Percentiles rank a stretch among this genome's conserved stretches.
These are phyloP conservation scores for Monoplex corrugatus DNA, from an alignment of 2,888 invertebrate genomes.

Conservation along the genomic window DNA sequence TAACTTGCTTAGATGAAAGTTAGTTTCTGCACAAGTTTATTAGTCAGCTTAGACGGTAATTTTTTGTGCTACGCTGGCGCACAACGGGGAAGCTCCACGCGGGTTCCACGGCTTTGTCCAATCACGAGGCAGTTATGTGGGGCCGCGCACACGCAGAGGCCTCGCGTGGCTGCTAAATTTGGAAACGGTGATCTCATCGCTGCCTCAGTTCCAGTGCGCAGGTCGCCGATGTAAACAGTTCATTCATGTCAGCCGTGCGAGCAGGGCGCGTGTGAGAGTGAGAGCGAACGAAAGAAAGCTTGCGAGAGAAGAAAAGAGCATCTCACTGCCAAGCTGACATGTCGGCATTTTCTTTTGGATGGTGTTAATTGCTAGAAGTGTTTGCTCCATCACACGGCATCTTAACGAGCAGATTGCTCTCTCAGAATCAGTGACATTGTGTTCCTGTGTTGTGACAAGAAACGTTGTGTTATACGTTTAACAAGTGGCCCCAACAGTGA, in stretches of 20 bases:
- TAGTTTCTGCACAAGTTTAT: too few relatives aligned
- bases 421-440: neutral
- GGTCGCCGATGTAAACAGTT: conserved; percentile 43
- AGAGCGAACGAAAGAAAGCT: conserved; percentile 14
- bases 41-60: neutral
- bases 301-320: neutral
- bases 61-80: neutral
- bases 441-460: neutral
- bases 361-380: neutral
- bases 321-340: neutral
- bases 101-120: neutral
- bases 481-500: too few relatives aligned
- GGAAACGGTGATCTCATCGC: conserved; percentile 53
- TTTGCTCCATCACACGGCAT: neutral
- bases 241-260: conserved; percentile 43
- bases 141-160: neutral
- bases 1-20: too few relatives aligned
- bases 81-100: conserved; percentile 1
- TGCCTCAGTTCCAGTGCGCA: conserved; percentile 20
- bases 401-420: too few relatives aligned
- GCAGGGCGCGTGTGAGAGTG: conserved; percentile 41
- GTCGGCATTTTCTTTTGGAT: conserved; percentile 21
- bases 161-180: conserved; percentile 49
- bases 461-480: too few relatives aligned
- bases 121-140: neutral